Evolutionary conservation across 2,797 vertebrate species (phyloP), one percentile per base, ranked within the genome.

Genomic region (Furcifer pardalis): DNA sequence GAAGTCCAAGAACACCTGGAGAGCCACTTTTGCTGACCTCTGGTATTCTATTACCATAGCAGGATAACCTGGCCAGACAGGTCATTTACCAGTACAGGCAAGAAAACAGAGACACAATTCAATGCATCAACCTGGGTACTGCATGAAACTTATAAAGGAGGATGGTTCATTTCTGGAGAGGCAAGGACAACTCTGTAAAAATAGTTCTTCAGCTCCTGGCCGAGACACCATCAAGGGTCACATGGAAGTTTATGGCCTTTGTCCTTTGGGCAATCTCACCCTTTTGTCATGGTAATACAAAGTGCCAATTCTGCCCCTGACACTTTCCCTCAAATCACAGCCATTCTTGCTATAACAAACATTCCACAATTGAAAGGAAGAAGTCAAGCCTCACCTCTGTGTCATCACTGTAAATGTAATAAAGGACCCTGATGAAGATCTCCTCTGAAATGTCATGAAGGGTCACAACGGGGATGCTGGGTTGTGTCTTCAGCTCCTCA

Each of bases 361-460:
- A 5, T n/a, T 49, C 42, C 0, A 4, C 76, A 56, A 87, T 4
- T 15, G 8, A 32, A 19, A 37, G 21, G 73, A 90, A 23, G 52
- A 8, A 0, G 13, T 25, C 59, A 59, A 68, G 17, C 27, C 92
- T 95, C 92, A 99, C 98, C 97, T 99, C 97, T 0, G 98, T 98
- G 89, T 97, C 96, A 78, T 99, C 97, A 0, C 97, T 98, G 93
- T 99, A 99, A 87, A 99, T 97, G 83, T 99, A 98, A 94, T 98
- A 98, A 73, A 99, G 97, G 84, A 99, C 92, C 2, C 97, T 95
- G 80, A 96, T 97, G 84, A 99, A 99, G 92, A 98, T 96, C 49
- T 98, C 97, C 30, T 98, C 96, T 7, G 97, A 96, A 89, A 99
- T 96, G 87, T 97, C 96, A 46, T 98, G 98, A 78, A 99, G 95